phyloP scores from a whole-genome alignment of 2,797 vertebrate species.

The Chelidonichthys spinosus region DNA sequence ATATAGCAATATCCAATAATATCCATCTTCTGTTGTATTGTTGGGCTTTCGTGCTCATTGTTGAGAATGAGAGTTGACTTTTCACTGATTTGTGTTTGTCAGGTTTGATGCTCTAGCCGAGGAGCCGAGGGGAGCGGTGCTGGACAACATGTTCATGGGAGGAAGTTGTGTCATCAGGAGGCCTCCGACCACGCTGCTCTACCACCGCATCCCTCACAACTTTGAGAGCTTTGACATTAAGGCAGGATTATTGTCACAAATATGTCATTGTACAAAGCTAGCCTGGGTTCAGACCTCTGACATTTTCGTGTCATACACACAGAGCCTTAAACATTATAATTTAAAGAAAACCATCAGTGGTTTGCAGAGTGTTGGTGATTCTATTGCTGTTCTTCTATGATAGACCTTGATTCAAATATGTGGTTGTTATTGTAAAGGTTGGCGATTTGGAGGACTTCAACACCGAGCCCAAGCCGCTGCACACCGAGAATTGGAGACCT shows the following conservation, averaged over 20 bases:
- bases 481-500: conserved; percentile 25
- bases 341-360: background rate
- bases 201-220: conserved; percentile 89
- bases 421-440: conserved; percentile 77
- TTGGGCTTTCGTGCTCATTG: background rate
- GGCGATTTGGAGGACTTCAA: conserved; percentile 83
- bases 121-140: conserved; percentile 86
- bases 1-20: background rate
- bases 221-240: conserved; percentile 88
- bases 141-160: conserved; percentile 90
- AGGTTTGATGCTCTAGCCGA: conserved; percentile 90
- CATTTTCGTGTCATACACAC: background rate
- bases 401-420: background rate
- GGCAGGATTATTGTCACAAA: conserved; percentile 73
- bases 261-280: background rate
- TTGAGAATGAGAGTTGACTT: background rate
- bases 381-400: background rate
- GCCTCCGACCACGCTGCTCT: conserved; percentile 71
- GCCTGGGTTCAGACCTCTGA: background rate
- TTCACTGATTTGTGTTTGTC: conserved; percentile 18
- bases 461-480: conserved; percentile 36
- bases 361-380: background rate
- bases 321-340: background rate
- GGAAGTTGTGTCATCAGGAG: conserved; percentile 82
- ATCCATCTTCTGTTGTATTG: background rate